Evolutionary conservation across 2,888 invertebrate genomes (phyloP).

Genomic region (Prenolepis imparis): DNA sequence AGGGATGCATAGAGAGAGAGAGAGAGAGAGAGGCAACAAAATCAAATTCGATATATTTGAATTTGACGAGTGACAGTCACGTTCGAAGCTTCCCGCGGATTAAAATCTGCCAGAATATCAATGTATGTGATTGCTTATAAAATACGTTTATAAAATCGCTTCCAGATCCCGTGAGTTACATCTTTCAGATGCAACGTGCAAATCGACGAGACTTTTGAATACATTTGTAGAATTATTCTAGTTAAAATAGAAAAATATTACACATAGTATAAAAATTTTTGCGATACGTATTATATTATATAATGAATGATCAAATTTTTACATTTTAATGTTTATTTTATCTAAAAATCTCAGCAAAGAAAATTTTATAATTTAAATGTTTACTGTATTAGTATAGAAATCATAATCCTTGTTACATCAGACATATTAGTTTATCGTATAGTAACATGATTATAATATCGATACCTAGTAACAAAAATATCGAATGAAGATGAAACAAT

Average conservation of each 20-base stretch:
- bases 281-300: not conserved
- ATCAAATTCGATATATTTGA: slow-evolving; percentile 78
- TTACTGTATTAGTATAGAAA: not conserved
- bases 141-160: slow-evolving; percentile 69
- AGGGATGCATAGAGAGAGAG: slow-evolving; percentile 42
- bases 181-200: slow-evolving; percentile 50
- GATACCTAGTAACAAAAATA: too few relatives aligned
- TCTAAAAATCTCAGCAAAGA: too few relatives aligned
- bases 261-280: not conserved
- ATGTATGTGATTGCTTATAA: slow-evolving; percentile 66
- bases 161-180: slow-evolving; percentile 67
- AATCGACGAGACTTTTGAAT: slow-evolving; percentile 39
- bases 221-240: not conserved
- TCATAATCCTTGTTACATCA: not conserved
- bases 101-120: slow-evolving; percentile 71
- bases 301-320: not conserved
- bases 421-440: not conserved
- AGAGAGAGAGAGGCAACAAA: slow-evolving; percentile 63
- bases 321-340: not conserved
- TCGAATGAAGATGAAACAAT: too few relatives aligned
- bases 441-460: not conserved
- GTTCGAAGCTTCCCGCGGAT: slow-evolving; percentile 68
- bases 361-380: too few relatives aligned
- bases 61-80: slow-evolving; percentile 76
- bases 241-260: not conserved